phyloP scores from a whole-genome alignment of 2,797 vertebrate species.

The Sebastolobus altivelis region DNA sequence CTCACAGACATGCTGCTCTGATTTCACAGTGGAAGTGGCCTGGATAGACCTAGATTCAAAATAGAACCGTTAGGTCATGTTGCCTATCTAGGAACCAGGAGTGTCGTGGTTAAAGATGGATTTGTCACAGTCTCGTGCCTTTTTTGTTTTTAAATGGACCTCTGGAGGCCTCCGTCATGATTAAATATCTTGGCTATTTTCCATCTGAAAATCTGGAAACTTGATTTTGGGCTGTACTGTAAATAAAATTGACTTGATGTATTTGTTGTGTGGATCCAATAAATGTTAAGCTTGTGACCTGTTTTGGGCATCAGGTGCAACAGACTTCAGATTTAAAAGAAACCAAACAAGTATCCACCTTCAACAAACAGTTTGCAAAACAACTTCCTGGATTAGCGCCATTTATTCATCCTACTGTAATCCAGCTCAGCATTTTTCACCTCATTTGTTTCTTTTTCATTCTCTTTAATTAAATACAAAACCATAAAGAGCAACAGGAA shows the following conservation, averaged over 20 bases:
- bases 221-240: not conserved
- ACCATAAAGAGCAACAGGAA: slow-evolving; percentile 39
- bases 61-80: slow-evolving; percentile 55
- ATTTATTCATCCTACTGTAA: not conserved
- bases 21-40: slow-evolving; percentile 72
- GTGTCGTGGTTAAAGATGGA: slow-evolving; percentile 18
- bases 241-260: not conserved
- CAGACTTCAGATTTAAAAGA: not conserved
- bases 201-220: slow-evolving; percentile 14
- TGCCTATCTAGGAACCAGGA: slow-evolving; percentile 30
- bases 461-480: slow-evolving; percentile 34
- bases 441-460: not conserved
- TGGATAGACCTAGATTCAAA: slow-evolving; percentile 45
- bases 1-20: slow-evolving; percentile 68
- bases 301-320: slow-evolving; percentile 3
- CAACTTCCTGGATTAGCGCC: not conserved
- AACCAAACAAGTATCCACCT: not conserved
- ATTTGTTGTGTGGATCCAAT: not conserved
- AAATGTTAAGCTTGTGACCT: not conserved
- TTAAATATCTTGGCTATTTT: slow-evolving; percentile 1
- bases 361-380: not conserved
- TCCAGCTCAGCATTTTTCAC: not conserved
- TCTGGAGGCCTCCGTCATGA: not conserved
- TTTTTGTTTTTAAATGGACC: slow-evolving; percentile 15
- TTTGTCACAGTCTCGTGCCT: not conserved